Evolutionary conservation across 1,140 invertebrate species (phyloP), one percentile per base, ranked within the genome.

Genomic region (Leptonema lineaticorne): DNA sequence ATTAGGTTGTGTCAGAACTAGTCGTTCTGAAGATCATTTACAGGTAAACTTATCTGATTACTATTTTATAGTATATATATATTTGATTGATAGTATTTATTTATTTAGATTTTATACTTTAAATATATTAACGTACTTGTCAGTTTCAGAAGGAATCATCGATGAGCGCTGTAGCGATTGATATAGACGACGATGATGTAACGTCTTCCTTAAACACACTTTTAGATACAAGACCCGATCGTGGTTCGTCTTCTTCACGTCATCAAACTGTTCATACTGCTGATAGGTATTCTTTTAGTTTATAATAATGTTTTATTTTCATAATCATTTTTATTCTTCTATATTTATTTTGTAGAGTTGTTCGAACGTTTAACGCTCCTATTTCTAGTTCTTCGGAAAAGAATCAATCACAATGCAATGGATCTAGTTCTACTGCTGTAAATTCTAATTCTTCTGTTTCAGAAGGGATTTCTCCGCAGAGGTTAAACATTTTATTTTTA

Each of bases 161-260:
- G 24, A 85, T 90, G 79, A 90, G 90, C 75, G 88, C 92, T 33
- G 92, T 92, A 65, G 91, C 93, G 73, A 93, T 95, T 73, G 94
- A 96, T 73, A 90, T 94, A 70, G 94, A 96, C 79, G 94, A 96
- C 79, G 94, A 96, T 78, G 93, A 96, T 79, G 88, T 95, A 69
- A 94, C 94, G 74, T 94, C 93, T 72, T 95, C 93, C 53, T 81
- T 96, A 60, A 95, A 96, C 78, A 95, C 93, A 28, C 83, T 97
- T 58, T 81, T 95, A 68, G 92, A 94, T 81, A 93, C 91, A 48
- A 85, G 90, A 73, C 87, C 88, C 16, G 90, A 91, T 76, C 85
- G 85, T 37, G 85, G 85, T 68, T 78, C 64, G 7, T 67, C 58
- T 11, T 70, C 71, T 14, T 69, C 68, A 2, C 53, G 71, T 8